Evolutionary conservation across 1,140 invertebrate genomes (phyloP).

Genomic region (Drosophila santomea): DNA sequence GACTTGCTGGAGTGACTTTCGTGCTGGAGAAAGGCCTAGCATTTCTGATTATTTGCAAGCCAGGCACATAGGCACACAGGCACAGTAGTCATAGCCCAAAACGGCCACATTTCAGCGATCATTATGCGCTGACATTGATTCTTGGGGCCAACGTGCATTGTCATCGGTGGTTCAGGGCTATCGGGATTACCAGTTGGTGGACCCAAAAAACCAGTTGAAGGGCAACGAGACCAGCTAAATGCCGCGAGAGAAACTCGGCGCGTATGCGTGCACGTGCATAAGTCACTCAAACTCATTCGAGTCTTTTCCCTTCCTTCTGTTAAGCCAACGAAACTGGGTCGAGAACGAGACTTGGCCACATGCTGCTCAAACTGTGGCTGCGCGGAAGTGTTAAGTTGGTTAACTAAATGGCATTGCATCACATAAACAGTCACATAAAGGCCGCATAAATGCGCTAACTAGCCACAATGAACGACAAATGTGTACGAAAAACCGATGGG

Average conservation of each 20-base stretch:
- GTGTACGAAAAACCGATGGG: conserved; percentile 63
- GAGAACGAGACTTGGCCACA: conserved; percentile 53
- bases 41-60: conserved; percentile 30
- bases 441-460: conserved; percentile 32
- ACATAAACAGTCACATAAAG: conserved; percentile 40
- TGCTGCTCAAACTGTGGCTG: conserved; percentile 51
- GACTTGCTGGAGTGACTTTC: conserved; percentile 62
- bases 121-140: conserved; percentile 50
- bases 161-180: conserved; percentile 54
- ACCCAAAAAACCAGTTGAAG: conserved; percentile 57
- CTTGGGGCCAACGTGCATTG: conserved; percentile 42
- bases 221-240: conserved; percentile 43
- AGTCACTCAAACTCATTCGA: conserved; percentile 23
- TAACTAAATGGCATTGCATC: conserved; percentile 54
- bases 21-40: conserved; percentile 72
- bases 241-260: conserved; percentile 29
- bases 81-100: not conserved
- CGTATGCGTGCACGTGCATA: conserved; percentile 57
- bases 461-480: conserved; percentile 53
- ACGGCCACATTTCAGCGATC: conserved; percentile 53
- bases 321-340: conserved; percentile 47
- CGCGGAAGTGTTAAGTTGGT: conserved; percentile 42
- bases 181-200: conserved; percentile 40
- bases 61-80: not conserved
- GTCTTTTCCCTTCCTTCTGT: not conserved